Evolutionary conservation across 1,140 invertebrate genomes (phyloP).

Genomic region (Acarapis woodi): DNA sequence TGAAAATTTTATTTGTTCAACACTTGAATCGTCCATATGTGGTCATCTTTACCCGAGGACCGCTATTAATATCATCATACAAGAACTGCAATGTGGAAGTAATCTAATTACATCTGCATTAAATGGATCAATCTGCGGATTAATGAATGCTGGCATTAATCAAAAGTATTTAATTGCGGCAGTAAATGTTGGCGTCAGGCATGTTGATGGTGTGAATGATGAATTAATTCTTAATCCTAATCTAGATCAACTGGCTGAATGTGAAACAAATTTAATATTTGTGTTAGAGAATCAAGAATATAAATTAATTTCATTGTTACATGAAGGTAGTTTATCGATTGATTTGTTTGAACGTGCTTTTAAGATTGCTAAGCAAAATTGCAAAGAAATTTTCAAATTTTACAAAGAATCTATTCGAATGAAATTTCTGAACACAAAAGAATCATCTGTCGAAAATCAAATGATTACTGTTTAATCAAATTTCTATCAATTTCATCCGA

Average conservation of each 20-base stretch:
- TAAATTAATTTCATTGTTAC: not conserved
- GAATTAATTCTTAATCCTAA: slow-evolving; percentile 1
- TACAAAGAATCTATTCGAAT: slow-evolving; percentile 4
- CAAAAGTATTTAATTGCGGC: slow-evolving; percentile 5
- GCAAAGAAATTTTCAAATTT: slow-evolving; percentile 2
- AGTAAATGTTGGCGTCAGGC: not conserved
- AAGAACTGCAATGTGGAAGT: slow-evolving; percentile 56
- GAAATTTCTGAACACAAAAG: no score
- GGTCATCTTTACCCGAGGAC: slow-evolving; percentile 39
- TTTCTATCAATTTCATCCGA: no score
- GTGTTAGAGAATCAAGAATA: slow-evolving; percentile 1
- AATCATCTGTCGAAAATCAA: no score
- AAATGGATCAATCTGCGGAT: slow-evolving; percentile 1
- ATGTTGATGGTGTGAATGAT: not conserved
- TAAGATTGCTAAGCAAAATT: not conserved
- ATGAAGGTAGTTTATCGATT: slow-evolving; percentile 2
- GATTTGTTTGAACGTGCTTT: not conserved
- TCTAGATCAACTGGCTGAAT: not conserved
- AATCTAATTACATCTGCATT: slow-evolving; percentile 26
- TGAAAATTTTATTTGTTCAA: slow-evolving; percentile 39
- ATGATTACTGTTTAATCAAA: slow-evolving; percentile 1
- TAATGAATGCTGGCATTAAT: slow-evolving; percentile 8
- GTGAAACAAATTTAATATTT: not conserved
- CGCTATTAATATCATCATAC: slow-evolving; percentile 39
- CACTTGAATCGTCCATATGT: slow-evolving; percentile 37